Evolutionary conservation across 2,888 invertebrate species (phyloP), one percentile per base, ranked within the genome.

Genomic region (Trachelus troglodyta): DNA sequence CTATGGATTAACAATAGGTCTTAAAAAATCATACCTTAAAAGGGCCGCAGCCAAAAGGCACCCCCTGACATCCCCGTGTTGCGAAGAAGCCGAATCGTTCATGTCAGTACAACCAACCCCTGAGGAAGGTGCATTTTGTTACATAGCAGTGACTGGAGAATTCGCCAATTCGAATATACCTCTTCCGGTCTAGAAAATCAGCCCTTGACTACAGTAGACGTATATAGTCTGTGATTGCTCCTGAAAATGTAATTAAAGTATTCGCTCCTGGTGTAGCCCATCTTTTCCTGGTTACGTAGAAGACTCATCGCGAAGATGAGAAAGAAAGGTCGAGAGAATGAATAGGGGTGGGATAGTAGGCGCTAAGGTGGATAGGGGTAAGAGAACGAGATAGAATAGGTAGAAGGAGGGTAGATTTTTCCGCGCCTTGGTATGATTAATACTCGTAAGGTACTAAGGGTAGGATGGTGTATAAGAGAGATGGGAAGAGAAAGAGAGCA

Each of bases 81-180:
- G 91, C 69, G 88, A 91, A 4, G 92, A 92, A 81, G 92, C 92
- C 0, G 91, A 92, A 69, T 92, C 92, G 31, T 93, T 93, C 85
- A 86, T 94, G 34, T 85, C 87, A 34, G 86, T 88, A 30, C 92
- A 93, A 80, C 93, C 93, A 0, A 87, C 91, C 69, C 93, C 93
- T 6, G 92, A 92, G 75, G 93, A 93, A 78, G 94, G 94, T 2
- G 94, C 93, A 4, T 93, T 93, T 85, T 93, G 93, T 83, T 93
- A 93, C 82, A 92, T 94, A 68, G 93, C 93, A 3, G 85, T 93
- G 12, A 93, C 92, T 34, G 93, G 93, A 11, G 93, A 93, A 81
- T 85, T 93, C 81, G 87, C 93, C 92, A 78, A 91, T 85, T 31
- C 89, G 85, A 68, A 90, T 85, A 31, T 85, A 34, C 78, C 81